phyloP scores from a whole-genome alignment of 1,140 invertebrate species.

The Trypoxylus dichotomus region DNA sequence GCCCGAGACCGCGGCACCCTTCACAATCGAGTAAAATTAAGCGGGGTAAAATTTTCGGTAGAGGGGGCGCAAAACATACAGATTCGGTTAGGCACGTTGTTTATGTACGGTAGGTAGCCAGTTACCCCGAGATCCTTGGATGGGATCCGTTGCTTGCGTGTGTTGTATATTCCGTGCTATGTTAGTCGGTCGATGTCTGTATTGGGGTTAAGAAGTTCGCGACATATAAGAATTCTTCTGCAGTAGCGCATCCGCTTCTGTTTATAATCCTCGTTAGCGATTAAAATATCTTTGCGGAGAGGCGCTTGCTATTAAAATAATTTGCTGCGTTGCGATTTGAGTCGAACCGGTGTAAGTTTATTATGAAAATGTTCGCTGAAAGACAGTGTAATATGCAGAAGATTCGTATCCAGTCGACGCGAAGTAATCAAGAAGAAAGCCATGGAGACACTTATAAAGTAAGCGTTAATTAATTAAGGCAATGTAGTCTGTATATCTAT shows the following conservation, averaged over 20 bases:
- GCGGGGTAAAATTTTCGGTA: slow-evolving; percentile 26
- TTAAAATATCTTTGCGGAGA: too few species aligned
- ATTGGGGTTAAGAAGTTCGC: background rate
- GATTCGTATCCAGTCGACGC: background rate
- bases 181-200: slow-evolving; percentile 10
- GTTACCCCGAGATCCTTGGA: slow-evolving; percentile 4
- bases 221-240: background rate
- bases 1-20: background rate
- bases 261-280: too few species aligned
- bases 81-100: slow-evolving; percentile 27
- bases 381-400: slow-evolving; percentile 10
- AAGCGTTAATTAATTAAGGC: background rate
- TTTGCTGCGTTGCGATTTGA: too few species aligned
- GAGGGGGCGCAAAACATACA: slow-evolving; percentile 12
- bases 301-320: too few species aligned
- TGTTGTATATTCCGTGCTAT: background rate
- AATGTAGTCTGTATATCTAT: background rate
- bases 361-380: slow-evolving; percentile 17
- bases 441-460: slow-evolving; percentile 8
- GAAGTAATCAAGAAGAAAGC: slow-evolving; percentile 12
- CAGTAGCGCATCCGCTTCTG: too few species aligned
- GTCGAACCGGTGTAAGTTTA: background rate
- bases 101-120: slow-evolving; percentile 28
- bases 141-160: slow-evolving; percentile 8
- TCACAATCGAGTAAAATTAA: slow-evolving; percentile 22